Conservation (phyloP, 1,140 invertebrate genomes). For the Drosophila ironensis region DNA sequence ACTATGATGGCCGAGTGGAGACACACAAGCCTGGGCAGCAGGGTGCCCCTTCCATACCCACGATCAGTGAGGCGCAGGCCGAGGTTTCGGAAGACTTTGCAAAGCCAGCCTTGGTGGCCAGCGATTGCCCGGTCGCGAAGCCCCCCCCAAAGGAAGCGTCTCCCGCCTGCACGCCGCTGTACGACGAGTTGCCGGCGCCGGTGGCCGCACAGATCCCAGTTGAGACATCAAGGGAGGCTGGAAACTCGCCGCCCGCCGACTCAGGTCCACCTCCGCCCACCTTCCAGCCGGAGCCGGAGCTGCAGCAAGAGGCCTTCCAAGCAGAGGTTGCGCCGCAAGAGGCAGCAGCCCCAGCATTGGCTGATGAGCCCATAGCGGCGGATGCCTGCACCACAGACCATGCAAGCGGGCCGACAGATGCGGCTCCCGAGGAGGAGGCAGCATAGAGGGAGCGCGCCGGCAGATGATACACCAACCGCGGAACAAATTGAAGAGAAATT, state of each 20-base stretch:
- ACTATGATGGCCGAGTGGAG: constrained; percentile 68
- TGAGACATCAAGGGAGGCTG: not conserved
- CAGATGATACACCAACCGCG: constrained; percentile 29
- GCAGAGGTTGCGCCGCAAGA: constrained; percentile 22
- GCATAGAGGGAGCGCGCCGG: constrained; percentile 45
- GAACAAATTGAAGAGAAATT: constrained; percentile 31
- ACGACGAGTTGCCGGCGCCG: constrained; percentile 67
- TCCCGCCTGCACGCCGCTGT: constrained; percentile 64
- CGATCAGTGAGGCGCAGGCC: not conserved
- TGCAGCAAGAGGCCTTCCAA: constrained; percentile 5
- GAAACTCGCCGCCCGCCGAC: too few relatives aligned
- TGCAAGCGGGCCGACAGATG: not conserved
- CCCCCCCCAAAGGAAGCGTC: constrained; percentile 38
- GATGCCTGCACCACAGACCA: constrained; percentile 8
- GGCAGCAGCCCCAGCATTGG: constrained; percentile 17
- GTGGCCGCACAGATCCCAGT: not conserved
- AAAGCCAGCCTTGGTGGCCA: constrained; percentile 17
- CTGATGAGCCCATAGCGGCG: constrained; percentile 12
- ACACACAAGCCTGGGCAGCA: constrained; percentile 41
- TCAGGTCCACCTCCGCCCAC: too few relatives aligned
- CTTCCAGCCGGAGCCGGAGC: not conserved
- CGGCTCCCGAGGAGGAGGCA: not conserved
- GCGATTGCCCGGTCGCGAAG: constrained; percentile 14
- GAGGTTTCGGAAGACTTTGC: constrained; percentile 12
- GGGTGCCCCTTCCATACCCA: not conserved